Base-by-base conservation (phyloP, 2,797 vertebrate genomes). In the Neosalanx taihuensis region DNA sequence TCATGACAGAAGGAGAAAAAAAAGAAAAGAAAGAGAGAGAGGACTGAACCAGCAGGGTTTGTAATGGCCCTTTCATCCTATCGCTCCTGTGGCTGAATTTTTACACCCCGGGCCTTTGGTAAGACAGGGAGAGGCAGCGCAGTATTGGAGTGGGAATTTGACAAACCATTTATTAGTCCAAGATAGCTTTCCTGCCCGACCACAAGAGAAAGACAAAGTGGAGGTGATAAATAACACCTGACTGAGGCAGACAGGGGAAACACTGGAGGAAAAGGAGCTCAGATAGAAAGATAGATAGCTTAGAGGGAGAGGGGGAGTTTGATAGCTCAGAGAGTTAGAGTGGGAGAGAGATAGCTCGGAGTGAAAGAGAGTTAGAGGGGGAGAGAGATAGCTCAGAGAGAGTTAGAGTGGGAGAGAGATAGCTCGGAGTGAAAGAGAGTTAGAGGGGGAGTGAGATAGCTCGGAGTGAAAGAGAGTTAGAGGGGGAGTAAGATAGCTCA, bases 151-250 rank as follows among this genome's bases (percentile, higher is more conserved):
- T 51, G 64, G 57, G 53, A 46, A 57, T 65, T 67, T 53, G 29
- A 65, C 57, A 69, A 74, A 74, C 51, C 57, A 71, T 35, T 70
- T 74, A 65, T 59, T 67, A 58, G 66, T 65, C 20, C 23, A 46
- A 12, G 46, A 69, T 51, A 26, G 33, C 71, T 70, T 79, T 68
- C 66, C 66, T 13, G 31, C 67, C 41, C 49, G 35, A 33, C 59
- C 67, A 35, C 6, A 53, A 56, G 57, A 23, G 35, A 65, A 65
- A 65, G 46, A 20, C 18, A 4, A 23, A 65, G 37, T 20, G 46
- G 37, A 26, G 33, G n/a, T 41, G 35, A 64, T 90, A 84, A 89
- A 92, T 90, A 85, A 85, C 79, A 79, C 74, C 77, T 76, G 81
- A 73, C 71, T 76, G 74, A 77, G 37, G 30, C 75, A 75, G 72